Evolutionary conservation across 2,888 invertebrate genomes (phyloP).

Genomic region (Spodoptera littoralis): DNA sequence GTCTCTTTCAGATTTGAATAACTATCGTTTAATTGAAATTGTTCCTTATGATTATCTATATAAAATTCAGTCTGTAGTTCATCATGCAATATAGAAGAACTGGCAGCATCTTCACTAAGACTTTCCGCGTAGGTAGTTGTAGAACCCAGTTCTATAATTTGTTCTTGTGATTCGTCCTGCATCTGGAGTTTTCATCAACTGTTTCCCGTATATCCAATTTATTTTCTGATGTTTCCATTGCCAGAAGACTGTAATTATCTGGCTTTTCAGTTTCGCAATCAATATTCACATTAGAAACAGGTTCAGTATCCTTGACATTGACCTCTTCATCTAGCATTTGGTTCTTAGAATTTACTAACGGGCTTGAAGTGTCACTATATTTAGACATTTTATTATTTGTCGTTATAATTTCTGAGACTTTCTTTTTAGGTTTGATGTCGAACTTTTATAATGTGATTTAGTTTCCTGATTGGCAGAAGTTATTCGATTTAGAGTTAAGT

Average conservation of each 20-base stretch:
- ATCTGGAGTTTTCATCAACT: not conserved
- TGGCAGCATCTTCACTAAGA: conserved; percentile 13
- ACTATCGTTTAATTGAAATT: conserved; percentile 7
- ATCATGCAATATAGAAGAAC: conserved; percentile 23
- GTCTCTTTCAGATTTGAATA: not conserved
- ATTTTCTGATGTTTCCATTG: conserved; percentile 1
- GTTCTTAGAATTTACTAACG: not conserved
- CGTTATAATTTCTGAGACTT: conserved; percentile 29
- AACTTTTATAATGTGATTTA: conserved; percentile 11
- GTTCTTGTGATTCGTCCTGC: not conserved
- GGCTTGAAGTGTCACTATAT: not conserved
- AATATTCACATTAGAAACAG: not conserved
- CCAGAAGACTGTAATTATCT: not conserved
- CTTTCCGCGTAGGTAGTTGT: conserved; percentile 7
- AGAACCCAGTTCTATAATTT: conserved; percentile 21
- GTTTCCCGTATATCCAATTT: not conserved
- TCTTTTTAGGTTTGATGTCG: conserved; percentile 26
- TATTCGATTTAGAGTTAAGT: conserved; percentile 16
- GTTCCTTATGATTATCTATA: conserved; percentile 26
- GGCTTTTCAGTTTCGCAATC: not conserved
- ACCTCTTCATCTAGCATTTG: not conserved
- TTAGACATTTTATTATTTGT: conserved; percentile 30
- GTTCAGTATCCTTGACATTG: conserved; percentile 1
- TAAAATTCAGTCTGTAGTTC: conserved; percentile 37
- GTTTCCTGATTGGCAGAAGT: conserved; percentile 15